phyloP scores from a whole-genome alignment of 2,888 invertebrate species.

The Lochmaea crataegi region DNA sequence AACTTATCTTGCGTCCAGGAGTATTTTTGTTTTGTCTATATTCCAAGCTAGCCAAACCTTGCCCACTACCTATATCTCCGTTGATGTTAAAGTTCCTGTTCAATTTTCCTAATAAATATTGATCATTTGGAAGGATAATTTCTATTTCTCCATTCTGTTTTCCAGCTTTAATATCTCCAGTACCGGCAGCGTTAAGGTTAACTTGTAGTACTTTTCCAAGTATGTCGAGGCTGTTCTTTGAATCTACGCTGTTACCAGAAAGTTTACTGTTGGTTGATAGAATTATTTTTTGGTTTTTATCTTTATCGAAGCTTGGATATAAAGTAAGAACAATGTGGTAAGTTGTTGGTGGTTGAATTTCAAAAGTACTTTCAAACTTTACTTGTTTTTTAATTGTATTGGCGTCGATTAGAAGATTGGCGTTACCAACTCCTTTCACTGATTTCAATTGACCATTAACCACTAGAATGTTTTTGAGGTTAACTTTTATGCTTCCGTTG shows the following conservation, averaged over 20 bases:
- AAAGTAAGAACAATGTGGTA: conserved; percentile 74
- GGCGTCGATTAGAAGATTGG: conserved; percentile 70
- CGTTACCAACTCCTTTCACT: conserved; percentile 75
- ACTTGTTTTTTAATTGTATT: conserved; percentile 72
- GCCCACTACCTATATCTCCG: conserved; percentile 55
- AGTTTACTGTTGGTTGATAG: conserved; percentile 73
- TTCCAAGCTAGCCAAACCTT: conserved; percentile 56
- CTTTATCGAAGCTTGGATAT: conserved; percentile 76
- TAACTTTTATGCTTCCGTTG: conserved; percentile 69
- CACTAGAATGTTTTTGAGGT: conserved; percentile 71
- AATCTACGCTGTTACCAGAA: conserved; percentile 68
- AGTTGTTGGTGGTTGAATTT: conserved; percentile 70
- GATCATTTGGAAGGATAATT: conserved; percentile 67
- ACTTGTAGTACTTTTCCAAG: conserved; percentile 66
- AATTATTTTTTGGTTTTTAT: conserved; percentile 75
- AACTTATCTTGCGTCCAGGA: conserved; percentile 63
- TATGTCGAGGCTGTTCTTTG: conserved; percentile 69
- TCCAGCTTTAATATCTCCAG: conserved; percentile 65
- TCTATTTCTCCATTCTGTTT: conserved; percentile 66
- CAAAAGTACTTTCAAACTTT: conserved; percentile 73
- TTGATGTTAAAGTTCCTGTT: conserved; percentile 57
- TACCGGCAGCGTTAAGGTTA: conserved; percentile 65
- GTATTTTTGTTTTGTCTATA: conserved; percentile 64
- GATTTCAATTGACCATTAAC: conserved; percentile 75
- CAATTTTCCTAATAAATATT: conserved; percentile 64